These are phyloP conservation scores for Cydia amplana DNA, from an alignment of 1,140 invertebrate species.

Conservation along the genomic window DNA sequence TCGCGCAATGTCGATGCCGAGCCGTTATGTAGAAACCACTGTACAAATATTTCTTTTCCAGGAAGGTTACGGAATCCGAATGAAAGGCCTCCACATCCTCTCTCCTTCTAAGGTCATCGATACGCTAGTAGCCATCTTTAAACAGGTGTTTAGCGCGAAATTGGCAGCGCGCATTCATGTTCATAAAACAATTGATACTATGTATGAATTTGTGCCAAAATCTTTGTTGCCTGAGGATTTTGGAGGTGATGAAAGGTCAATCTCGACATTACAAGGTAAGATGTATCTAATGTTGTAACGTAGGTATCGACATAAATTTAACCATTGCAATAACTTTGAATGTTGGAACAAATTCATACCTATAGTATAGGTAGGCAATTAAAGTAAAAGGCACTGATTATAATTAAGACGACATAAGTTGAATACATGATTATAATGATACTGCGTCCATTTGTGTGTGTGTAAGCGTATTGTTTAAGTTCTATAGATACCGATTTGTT, in stretches of 20 bases:
- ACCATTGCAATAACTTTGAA: too few species aligned
- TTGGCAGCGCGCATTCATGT: slow-evolving; percentile 1
- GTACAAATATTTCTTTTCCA: neutral
- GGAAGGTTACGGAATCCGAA: slow-evolving; percentile 1
- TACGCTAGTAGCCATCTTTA: neutral
- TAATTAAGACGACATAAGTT: too few species aligned
- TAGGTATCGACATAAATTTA: neutral
- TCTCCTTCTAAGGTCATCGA: slow-evolving; percentile 7
- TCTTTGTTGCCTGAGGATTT: neutral
- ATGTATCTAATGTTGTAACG: neutral
- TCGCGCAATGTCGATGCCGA: too few species aligned
- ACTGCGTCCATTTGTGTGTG: too few species aligned
- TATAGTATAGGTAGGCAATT: too few species aligned
- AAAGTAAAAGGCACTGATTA: too few species aligned
- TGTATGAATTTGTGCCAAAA: neutral
- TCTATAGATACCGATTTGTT: too few species aligned
- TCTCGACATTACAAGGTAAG: neutral
- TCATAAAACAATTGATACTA: neutral
- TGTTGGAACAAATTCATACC: too few species aligned
- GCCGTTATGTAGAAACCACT: neutral
- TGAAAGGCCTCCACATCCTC: slow-evolving; percentile 11
- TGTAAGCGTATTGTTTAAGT: too few species aligned
- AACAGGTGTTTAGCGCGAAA: slow-evolving; percentile 16
- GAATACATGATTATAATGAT: too few species aligned
- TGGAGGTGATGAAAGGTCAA: neutral